phyloP scores from a whole-genome alignment of 2,113 vertebrate genomes.

The Bolborhynchus lineola region DNA sequence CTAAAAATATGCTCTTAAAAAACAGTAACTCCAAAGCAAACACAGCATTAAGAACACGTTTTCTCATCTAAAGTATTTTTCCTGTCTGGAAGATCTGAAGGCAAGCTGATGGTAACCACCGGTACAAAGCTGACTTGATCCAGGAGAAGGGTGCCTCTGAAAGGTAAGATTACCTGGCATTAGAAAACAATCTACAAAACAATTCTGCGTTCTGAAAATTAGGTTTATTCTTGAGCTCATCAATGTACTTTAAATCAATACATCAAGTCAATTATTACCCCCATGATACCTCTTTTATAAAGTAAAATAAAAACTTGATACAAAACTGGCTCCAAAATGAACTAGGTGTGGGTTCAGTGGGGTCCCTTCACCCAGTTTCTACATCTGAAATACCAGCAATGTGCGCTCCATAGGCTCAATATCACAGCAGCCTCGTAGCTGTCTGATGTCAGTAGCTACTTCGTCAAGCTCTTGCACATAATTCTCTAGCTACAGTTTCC shows the following conservation, averaged over 20 bases:
- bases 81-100: slow-evolving; percentile 61
- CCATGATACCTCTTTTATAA: not conserved
- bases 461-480: not conserved
- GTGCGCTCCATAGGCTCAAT: not conserved
- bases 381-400: not conserved
- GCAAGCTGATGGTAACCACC: slow-evolving; percentile 50
- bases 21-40: not conserved
- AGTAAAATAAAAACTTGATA: not conserved
- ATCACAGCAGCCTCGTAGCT: not conserved
- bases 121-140: slow-evolving; percentile 59
- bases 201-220: not conserved
- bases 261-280: not conserved
- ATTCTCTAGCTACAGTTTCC: not conserved
- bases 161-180: slow-evolving; percentile 38
- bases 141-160: slow-evolving; percentile 74
- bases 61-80: slow-evolving; percentile 65
- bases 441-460: not conserved
- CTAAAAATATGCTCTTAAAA: slow-evolving; percentile 18
- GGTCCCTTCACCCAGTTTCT: not conserved
- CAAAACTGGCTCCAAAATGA: not conserved
- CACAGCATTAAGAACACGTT: slow-evolving; percentile 47
- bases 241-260: not conserved
- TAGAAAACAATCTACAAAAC: not conserved
- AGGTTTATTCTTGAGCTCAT: not conserved
- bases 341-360: not conserved